phyloP scores from a whole-genome alignment of 2,113 vertebrate species.

The Rhea americana region DNA sequence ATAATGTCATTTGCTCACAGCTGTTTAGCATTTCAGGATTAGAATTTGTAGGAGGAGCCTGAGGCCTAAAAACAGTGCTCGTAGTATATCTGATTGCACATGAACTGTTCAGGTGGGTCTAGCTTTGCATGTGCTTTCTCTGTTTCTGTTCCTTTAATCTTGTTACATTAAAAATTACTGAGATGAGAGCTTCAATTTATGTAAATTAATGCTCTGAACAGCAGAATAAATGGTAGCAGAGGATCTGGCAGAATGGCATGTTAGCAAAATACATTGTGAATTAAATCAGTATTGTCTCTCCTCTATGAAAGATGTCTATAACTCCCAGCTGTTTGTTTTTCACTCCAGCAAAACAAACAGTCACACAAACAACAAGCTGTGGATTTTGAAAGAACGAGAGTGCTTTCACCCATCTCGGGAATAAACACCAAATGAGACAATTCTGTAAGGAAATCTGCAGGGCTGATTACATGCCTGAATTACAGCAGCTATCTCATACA shows the following conservation, averaged over 20 bases:
- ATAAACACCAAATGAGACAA: not conserved
- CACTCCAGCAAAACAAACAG: not conserved
- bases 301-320: not conserved
- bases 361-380: not conserved
- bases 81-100: not conserved
- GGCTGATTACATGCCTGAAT: not conserved
- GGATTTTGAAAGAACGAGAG: not conserved
- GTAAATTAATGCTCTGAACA: not conserved
- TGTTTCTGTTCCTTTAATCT: not conserved
- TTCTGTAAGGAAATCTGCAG: not conserved
- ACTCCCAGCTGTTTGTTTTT: not conserved
- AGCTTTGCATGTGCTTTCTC: not conserved
- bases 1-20: not conserved
- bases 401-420: not conserved
- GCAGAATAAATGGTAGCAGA: not conserved
- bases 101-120: not conserved
- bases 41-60: not conserved
- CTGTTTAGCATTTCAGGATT: not conserved
- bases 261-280: not conserved
- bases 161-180: not conserved
- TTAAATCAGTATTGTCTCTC: not conserved
- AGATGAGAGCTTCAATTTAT: not conserved
- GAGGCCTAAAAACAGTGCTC: not conserved
- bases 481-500: not conserved
- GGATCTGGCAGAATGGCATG: not conserved